phyloP scores from a whole-genome alignment of 2,888 invertebrate species.

The Acanthosepion lycidas region DNA sequence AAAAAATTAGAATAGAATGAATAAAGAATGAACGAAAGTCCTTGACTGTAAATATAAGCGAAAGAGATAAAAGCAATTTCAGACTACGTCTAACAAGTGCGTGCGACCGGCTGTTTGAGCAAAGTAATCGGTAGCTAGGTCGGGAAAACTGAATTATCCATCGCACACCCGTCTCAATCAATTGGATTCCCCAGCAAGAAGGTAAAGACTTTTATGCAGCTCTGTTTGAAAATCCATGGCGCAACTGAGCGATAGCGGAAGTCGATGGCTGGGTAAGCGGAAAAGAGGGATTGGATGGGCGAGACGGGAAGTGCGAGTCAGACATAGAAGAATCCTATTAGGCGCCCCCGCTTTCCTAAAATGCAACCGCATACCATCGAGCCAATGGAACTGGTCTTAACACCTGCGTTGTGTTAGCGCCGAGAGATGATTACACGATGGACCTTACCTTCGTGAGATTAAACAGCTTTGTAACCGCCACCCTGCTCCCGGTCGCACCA shows the following conservation, averaged over 20 bases:
- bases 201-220: not conserved
- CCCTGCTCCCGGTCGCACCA: too few species aligned
- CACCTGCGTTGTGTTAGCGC: not conserved
- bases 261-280: not conserved
- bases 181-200: not conserved
- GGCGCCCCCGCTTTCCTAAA: not conserved
- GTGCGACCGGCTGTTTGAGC: not conserved
- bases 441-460: not conserved
- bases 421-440: not conserved
- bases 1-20: too few species aligned
- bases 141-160: not conserved
- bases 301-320: not conserved
- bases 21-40: too few species aligned
- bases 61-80: not conserved
- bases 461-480: too few species aligned
- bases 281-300: not conserved
- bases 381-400: not conserved
- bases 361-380: not conserved
- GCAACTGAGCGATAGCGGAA: not conserved
- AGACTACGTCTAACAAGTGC: not conserved
- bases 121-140: not conserved
- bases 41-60: too few species aligned
- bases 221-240: not conserved
- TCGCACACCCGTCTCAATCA: not conserved
- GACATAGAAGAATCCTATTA: conserved; percentile 14